Evolutionary conservation across 2,113 vertebrate genomes (phyloP), one percentile per base, ranked within the genome.

Genomic region (Eonycteris spelaea): DNA sequence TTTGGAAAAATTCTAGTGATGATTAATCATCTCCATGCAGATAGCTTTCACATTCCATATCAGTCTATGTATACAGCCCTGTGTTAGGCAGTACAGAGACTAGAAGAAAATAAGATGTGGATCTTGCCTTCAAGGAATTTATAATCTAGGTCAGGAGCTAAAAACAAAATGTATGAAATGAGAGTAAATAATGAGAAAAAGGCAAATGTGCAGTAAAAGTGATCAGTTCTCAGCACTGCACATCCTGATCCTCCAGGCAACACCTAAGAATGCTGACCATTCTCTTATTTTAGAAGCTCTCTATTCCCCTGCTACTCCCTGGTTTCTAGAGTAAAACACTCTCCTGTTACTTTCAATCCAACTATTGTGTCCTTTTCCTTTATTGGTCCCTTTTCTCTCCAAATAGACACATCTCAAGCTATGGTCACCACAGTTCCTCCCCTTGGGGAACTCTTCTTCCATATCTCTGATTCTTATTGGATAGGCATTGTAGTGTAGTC

Each of bases 1-100:
- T 96, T 45, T 91, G 96, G 96, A 86, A 97, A 78, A 93, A 67
- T 59, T 73, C 68, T 86, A 90, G 79, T 61, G 91, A 91, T 78
- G 96, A 94, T 96, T 88, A 94, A 91, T 96, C 94, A 93, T 90
- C 80, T 5, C 26, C 57, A 74, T 28, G 89, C 86, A 75, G 71
- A 96, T 13, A 91, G 63, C 68, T 28, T 83, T 89, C 83, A 74
- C 40, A 51, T 89, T 83, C 92, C 86, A 5, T 92, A 33, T 92
- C 63, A 30, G 67, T 40, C 77, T 19, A 4, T 16, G 38, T 43
- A 35, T 9, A 68, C 16, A 53, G 71, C 55, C 38, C 68, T 45
- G 48, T 13, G 18, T 18, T 19, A 74, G 84, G 87, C 53, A 33
- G 43, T 33, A 48, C 10, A 43, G 85, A 87, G 90, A 74, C 19